phyloP scores from a whole-genome alignment of 2,113 vertebrate genomes.

The Chunga burmeisteri region DNA sequence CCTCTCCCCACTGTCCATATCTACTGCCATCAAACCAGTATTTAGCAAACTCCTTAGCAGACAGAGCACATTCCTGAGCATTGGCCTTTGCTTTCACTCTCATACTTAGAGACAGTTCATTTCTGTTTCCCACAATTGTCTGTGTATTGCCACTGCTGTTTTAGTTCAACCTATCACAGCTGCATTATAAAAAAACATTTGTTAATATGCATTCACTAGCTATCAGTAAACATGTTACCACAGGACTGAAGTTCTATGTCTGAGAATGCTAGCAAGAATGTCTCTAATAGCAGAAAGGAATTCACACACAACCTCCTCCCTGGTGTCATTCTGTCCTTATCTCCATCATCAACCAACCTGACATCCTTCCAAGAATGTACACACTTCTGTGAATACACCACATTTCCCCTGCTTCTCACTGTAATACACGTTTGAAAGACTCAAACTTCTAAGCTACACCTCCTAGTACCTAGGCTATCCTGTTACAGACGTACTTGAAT shows the following conservation, averaged over 20 bases:
- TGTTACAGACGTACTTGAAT: not conserved
- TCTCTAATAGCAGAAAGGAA: slow-evolving; percentile 4
- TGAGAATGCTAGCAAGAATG: not conserved
- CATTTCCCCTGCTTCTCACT: not conserved
- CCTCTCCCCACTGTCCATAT: not conserved
- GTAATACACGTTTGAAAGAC: not conserved
- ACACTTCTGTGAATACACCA: not conserved
- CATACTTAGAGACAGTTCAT: not conserved
- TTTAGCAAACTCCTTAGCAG: not conserved
- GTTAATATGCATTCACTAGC: not conserved
- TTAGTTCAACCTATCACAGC: not conserved
- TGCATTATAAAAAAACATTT: not conserved
- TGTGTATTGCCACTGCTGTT: not conserved
- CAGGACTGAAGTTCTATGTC: not conserved
- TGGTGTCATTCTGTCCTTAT: not conserved
- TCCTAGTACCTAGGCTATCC: not conserved
- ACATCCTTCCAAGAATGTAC: not conserved
- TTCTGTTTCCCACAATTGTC: not conserved
- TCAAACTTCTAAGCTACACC: not conserved
- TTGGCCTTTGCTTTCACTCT: not conserved
- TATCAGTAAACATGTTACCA: not conserved
- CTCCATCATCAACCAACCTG: not conserved
- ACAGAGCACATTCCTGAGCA: not conserved
- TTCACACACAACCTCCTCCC: not conserved
- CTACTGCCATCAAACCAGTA: not conserved